Evolutionary conservation across 1,140 invertebrate genomes (phyloP), one percentile per base, ranked within the genome.

Genomic region (Argopecten irradians): DNA sequence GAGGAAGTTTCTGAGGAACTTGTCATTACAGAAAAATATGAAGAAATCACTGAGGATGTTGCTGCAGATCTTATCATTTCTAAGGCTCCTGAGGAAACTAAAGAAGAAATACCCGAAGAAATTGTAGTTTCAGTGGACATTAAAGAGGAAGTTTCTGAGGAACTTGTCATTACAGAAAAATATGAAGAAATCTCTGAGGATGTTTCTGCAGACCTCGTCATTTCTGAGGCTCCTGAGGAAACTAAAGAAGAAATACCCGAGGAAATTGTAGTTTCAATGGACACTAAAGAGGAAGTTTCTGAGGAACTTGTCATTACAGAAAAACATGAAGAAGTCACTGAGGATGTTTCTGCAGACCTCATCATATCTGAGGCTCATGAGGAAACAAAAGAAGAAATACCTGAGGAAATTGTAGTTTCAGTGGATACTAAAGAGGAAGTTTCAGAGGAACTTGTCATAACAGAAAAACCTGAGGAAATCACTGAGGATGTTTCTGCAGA

Each of bases 161-260:
- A 82, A 13, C n/a, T n/a, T n/a, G n/a, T n/a, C n/a, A 3, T 7
- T 9, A 85, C 5, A 11, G 22, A 85, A 8, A 55, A 34, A 55
- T 34, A 41, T 16, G 28, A 55, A 55, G 32, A 36, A 84, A 41
- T 36, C 41, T 43, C 34, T 35, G 82, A 83, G 19, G 16, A 86
- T 71, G 85, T 41, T 36, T 28, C 85, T 55, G 86, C 85, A 22
- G 84, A 41, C 83, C 39, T 87, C 34, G 19, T 22, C 0, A 39
- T 84, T 14, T 36, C 36, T 7, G n/a, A 28, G 2, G 35, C 46
- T 34, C 16, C 46, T 87, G 86, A 84, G 43, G 39, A 71, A 35
- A 36, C 55, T 39, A 43, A 85, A 34, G 34, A 84, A 34, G 89
- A 89, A 46, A 46, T 88, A 19, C 34, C 86, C 86, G 86, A 87